Percentiles rank a stretch among this genome's conserved stretches.
Evolutionary conservation across 64 coral and sea anemone genomes (phyloP).

Genomic region (Astreopora myriophthalma): DNA sequence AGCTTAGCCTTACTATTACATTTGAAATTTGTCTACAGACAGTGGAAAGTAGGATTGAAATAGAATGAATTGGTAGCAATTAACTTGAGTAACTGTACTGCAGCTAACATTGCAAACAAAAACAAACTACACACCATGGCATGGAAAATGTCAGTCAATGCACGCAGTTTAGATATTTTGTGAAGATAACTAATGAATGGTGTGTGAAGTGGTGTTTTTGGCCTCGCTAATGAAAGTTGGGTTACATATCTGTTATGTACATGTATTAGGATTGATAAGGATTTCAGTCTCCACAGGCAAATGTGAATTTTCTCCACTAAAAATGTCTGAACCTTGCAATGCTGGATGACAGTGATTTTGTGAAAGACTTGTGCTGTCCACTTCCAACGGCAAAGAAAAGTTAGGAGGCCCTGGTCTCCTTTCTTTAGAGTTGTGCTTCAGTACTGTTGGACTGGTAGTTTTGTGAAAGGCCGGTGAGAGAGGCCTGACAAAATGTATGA

Average conservation of each 20-base stretch:
- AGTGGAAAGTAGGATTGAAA: too few species aligned
- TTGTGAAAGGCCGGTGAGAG: not conserved
- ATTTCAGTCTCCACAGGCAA: not conserved
- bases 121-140: not conserved
- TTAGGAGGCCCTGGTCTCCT: not conserved
- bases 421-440: not conserved
- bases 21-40: too few species aligned
- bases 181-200: not conserved
- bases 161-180: not conserved
- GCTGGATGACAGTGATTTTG: not conserved
- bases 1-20: too few species aligned
- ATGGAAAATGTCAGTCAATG: not conserved
- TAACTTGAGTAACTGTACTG: too few species aligned
- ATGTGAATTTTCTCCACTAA: not conserved
- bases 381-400: conserved; percentile 2
- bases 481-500: conserved; percentile 22
- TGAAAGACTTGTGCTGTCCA: not conserved
- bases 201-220: not conserved
- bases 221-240: not conserved
- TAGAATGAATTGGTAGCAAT: too few species aligned
- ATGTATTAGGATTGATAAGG: not conserved
- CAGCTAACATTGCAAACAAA: too few species aligned
- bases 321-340: not conserved
- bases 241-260: not conserved
- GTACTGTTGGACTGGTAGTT: not conserved